Percentiles rank a stretch among this genome's conserved stretches.
Conservation (phyloP, 2,797 vertebrate genomes). For the Staurois parvus region DNA sequence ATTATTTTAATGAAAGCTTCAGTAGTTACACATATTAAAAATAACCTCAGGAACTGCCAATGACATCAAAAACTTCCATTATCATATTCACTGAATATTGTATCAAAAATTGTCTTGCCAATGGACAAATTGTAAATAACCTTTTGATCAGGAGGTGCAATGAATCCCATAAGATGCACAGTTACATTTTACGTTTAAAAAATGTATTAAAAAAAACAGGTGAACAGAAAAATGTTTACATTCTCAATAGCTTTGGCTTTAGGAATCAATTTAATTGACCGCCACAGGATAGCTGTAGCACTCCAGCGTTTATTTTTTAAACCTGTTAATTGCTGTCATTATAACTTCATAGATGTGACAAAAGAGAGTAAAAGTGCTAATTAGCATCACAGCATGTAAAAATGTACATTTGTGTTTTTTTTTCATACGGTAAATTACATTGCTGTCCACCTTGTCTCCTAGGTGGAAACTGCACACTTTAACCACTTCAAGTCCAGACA, state of each 20-base stretch:
- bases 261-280: background rate
- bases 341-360: background rate
- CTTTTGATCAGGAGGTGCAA: too few relatives aligned
- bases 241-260: background rate
- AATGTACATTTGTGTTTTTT: background rate
- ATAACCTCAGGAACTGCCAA: too few relatives aligned
- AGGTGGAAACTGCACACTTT: too few relatives aligned
- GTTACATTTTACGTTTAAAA: background rate
- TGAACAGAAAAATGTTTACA: background rate
- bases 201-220: background rate
- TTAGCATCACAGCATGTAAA: background rate
- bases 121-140: too few relatives aligned
- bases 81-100: too few relatives aligned
- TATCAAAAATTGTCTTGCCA: too few relatives aligned
- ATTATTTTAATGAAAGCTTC: too few relatives aligned
- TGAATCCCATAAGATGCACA: too few relatives aligned
- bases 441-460: background rate
- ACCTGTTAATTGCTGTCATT: slow-evolving; percentile 4
- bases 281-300: background rate
- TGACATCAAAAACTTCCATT: too few relatives aligned
- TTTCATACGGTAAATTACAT: background rate
- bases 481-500: too few relatives aligned
- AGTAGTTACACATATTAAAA: too few relatives aligned
- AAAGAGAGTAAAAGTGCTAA: background rate
- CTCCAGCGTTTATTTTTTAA: background rate